Evolutionary conservation across 2,888 invertebrate species (phyloP), one percentile per base, ranked within the genome.

Genomic region (Ichneumoninae sp.): DNA sequence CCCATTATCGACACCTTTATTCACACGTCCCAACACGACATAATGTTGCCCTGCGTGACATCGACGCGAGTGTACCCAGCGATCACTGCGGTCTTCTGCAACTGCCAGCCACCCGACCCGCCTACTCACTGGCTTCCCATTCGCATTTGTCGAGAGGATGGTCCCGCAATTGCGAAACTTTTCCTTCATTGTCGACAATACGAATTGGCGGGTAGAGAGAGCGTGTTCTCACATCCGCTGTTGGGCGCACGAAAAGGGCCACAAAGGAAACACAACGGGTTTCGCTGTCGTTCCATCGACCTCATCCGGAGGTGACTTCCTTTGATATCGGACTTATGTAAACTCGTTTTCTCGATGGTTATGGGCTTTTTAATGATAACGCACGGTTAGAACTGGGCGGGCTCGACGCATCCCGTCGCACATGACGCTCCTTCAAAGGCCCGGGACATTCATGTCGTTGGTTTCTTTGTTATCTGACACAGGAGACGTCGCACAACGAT

Each of bases 1-100:
- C 76, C 72, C 76, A 72, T 80, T 82, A 82, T 71, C 79, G 65
- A 84, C 81, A 84, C 82, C 84, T 80, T 80, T 74, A 82, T 72
- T 80, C 72, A 72, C 68, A 50, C 71, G 30, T 44, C 47, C 57
- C n/a, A 60, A 19, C 30, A 10, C 22, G 68, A 69, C 40, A 52
- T 57, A 50, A 22, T 65, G 62, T 62, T 74, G 62, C 71, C 65
- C 66, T 74, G 36, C 57, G 83, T 66, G 71, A 72, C 80, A 47
- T 47, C 44, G 44, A 16, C 44, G 16, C 44, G 44, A 16, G 44
- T 47, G 33, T 26, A 62, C 60, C 30, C 68, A 74, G 19, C 40
- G 47, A 57, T 74, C 74, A 75, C 78, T 81, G 74, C 33, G 74
- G 74, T 70, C 65, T 62, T 36, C 36, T 71, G 10, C 65, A 72